These are phyloP conservation scores for Clamator glandarius DNA, from an alignment of 2,797 vertebrate genomes.

Conservation along the genomic window DNA sequence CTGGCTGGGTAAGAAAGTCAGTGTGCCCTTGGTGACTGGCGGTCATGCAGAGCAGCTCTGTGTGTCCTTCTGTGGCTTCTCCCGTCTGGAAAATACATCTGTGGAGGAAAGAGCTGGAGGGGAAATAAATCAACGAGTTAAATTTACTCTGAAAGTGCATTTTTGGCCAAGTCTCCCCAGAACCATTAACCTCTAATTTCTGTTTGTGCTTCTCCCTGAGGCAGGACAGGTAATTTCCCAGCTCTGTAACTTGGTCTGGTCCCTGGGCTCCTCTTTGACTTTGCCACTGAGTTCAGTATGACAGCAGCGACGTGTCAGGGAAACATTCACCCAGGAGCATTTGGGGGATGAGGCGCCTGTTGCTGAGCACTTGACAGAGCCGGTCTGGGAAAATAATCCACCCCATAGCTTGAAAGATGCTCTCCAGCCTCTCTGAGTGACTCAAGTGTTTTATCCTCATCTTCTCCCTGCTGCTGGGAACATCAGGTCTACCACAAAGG, in stretches of 20 bases:
- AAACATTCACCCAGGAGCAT: rapidly evolving
- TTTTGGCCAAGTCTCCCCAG: neutral
- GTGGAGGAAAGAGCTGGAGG: neutral
- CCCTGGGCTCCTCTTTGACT: neutral
- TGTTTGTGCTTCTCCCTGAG: neutral
- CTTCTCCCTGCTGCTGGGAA: neutral
- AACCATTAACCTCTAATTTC: neutral
- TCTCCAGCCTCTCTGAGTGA: neutral
- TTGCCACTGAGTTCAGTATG: neutral
- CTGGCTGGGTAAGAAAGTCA: neutral
- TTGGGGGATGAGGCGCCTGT: rapidly evolving
- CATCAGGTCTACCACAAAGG: neutral
- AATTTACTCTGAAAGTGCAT: neutral
- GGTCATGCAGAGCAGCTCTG: neutral
- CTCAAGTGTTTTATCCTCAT: neutral
- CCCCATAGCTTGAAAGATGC: neutral
- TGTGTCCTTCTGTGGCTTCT: neutral
- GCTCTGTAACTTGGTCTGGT: neutral
- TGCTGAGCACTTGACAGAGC: rapidly evolving
- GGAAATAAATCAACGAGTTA: neutral
- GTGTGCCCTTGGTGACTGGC: neutral
- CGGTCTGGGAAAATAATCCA: neutral
- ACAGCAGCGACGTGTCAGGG: rapidly evolving
- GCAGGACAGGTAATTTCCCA: neutral
- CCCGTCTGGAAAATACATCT: neutral